Conservation (phyloP, 2,888 invertebrate genomes). For the Phyto melanocephala region DNA sequence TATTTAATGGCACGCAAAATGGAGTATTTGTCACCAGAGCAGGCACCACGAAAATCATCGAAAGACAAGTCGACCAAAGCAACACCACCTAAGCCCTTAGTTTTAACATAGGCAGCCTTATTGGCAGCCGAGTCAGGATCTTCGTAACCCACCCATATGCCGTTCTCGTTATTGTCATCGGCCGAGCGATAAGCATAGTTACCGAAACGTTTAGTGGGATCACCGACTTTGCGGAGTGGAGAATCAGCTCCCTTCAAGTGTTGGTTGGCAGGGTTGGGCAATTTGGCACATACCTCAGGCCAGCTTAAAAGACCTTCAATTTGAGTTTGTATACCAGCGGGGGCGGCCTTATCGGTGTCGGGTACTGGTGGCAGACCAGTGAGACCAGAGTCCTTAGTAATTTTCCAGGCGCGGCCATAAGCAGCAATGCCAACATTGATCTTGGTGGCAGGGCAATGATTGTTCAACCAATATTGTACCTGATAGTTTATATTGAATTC, state of each 20-base stretch:
- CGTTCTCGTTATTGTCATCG: conserved; percentile 83
- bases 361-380: conserved; percentile 88
- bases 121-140: conserved; percentile 90
- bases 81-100: conserved; percentile 88
- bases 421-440: conserved; percentile 84
- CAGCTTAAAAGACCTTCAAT: conserved; percentile 86
- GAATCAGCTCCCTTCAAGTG: conserved; percentile 83
- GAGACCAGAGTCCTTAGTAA: conserved; percentile 86
- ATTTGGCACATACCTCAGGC: conserved; percentile 88
- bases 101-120: conserved; percentile 86
- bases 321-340: conserved; percentile 86
- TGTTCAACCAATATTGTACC: conserved; percentile 83
- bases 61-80: conserved; percentile 87
- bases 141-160: conserved; percentile 90
- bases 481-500: conserved; percentile 84
- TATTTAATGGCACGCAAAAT: conserved; percentile 87
- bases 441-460: conserved; percentile 83
- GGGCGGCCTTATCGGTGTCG: conserved; percentile 84
- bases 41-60: conserved; percentile 90
- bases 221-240: conserved; percentile 86
- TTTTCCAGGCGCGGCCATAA: conserved; percentile 88
- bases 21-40: conserved; percentile 89
- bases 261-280: conserved; percentile 83
- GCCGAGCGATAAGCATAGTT: conserved; percentile 88
- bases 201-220: conserved; percentile 90